Evolutionary conservation across 2,797 vertebrate species (phyloP), one percentile per base, ranked within the genome.

Genomic region (Megalops cyprinoides): DNA sequence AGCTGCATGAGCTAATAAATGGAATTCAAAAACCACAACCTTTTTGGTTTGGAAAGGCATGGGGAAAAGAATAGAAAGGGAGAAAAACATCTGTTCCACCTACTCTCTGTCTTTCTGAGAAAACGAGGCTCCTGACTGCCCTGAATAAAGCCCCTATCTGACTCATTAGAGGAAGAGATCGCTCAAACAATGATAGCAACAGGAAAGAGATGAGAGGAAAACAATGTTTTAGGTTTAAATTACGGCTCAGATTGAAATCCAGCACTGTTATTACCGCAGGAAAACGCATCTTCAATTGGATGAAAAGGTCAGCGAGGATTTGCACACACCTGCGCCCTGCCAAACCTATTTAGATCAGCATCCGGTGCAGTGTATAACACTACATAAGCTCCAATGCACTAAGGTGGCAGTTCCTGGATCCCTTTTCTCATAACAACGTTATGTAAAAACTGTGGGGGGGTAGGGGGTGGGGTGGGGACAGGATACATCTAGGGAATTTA

Each of bases 341-440:
- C 56, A 60, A 4, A 6, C 9, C 2, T 60, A 18, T 60, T 23
- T 60, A 23, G 5, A n/a, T 14, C 56, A 23, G 56, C 20, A 60
- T 60, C 25, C 20, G 56, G 20, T 23, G 3, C 28, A 39, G 2
- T 23, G 18, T 71, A n/a, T 71, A 34, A 71, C 12, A 39, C 37
- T 71, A 37, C 37, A 71, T 18, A 71, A 71, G 3, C 28, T 71
- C 28, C 14, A 37, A 25, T 34, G 28, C 14, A 10, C 74, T 51
- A 48, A 25, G 23, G 46, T 51, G 46, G n/a, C 75, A 4, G 8
- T 18, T 34, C 34, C 28, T 23, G n/a, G 75, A 39, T 8, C 77
- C 46, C 37, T n/a, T 14, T 23, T 4, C 42, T 44, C 55, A 55
- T 76, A 75, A 76, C 55, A 76, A 76, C 25, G 37, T 15, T 76